Base-by-base conservation (phyloP, 2,113 vertebrate genomes). In the Microtus ochrogaster region DNA sequence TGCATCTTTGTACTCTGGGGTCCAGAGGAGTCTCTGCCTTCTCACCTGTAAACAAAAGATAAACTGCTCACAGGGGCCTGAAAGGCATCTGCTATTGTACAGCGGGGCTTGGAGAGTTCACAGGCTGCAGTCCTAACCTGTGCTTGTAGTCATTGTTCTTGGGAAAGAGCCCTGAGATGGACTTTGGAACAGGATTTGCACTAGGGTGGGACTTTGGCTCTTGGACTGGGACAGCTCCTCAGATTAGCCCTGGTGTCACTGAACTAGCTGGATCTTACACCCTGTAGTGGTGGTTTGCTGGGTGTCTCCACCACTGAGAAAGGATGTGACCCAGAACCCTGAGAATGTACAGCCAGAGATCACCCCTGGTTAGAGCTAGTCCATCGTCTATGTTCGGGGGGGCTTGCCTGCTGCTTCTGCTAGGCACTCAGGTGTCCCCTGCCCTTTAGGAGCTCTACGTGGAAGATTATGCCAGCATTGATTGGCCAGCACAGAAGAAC, bases 401-500 rank as follows among this genome's bases (percentile, higher is more conserved):
- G 44, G 22, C 13, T 7, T 8, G 5, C 16, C 68, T 65, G 1
- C 33, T 82, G 36, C 17, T 12, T 10, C 8, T 17, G 1, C 19
- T 52, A 63, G 63, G 22, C 39, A 36, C 70, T 94, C 52, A 88
- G 58, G 47, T 0, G 0, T 58, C 47, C 24, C 1, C 17, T 30
- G 68, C 41, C 22, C 10, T 97, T 16, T 24, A 99, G 99, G 99
- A 99, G 97, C 98, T 99, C n/a, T 99, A 99, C 0, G 87, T 99
- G 74, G 98, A 99, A 85, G 99, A 99, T 95, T 99, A 99, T 0
- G 19, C 92, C 77, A 98, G 98, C 94, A 99, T 99, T n/a, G 92
- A 99, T 98, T 99, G 99, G 99, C 98, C 99, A 0, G 99, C 99
- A 1, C 99, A 99, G 98, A 99, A 98, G 97, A 99, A 98, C 98